Evolutionary conservation across 2,113 vertebrate species (phyloP).

Genomic region (Tetrax tetrax): DNA sequence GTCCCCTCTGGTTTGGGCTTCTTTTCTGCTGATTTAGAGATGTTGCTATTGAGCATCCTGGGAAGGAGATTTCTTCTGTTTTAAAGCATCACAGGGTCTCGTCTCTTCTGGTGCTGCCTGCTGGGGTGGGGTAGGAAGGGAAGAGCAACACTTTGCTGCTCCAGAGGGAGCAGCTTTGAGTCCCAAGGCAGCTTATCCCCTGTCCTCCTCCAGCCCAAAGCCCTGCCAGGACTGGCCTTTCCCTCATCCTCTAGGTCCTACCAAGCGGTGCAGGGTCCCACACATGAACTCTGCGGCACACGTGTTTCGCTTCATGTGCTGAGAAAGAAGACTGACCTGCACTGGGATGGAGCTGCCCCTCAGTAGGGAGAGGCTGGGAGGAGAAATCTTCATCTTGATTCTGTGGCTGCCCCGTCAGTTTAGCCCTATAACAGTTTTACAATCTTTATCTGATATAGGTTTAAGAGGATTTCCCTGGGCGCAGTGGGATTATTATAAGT

Average conservation of each 20-base stretch:
- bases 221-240: background rate
- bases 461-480: slow-evolving; percentile 71
- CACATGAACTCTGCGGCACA: no score
- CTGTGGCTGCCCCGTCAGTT: slow-evolving; percentile 26
- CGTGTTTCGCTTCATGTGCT: background rate
- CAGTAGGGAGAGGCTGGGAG: background rate
- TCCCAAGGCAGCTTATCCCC: background rate
- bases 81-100: background rate
- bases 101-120: background rate
- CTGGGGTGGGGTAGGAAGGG: background rate
- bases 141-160: background rate
- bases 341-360: background rate
- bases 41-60: accelerated
- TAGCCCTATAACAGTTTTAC: slow-evolving; percentile 70
- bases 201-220: background rate
- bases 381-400: slow-evolving; percentile 32
- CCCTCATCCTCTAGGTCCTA: background rate
- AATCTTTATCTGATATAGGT: slow-evolving; percentile 67
- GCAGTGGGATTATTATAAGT: slow-evolving; percentile 67
- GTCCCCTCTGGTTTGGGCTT: background rate
- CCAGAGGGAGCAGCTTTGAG: background rate
- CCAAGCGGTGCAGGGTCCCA: background rate
- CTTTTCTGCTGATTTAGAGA: background rate
- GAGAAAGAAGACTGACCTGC: background rate
- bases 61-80: background rate